Evolutionary conservation across 2,888 invertebrate species (phyloP).

Genomic region (Nomada fucata): DNA sequence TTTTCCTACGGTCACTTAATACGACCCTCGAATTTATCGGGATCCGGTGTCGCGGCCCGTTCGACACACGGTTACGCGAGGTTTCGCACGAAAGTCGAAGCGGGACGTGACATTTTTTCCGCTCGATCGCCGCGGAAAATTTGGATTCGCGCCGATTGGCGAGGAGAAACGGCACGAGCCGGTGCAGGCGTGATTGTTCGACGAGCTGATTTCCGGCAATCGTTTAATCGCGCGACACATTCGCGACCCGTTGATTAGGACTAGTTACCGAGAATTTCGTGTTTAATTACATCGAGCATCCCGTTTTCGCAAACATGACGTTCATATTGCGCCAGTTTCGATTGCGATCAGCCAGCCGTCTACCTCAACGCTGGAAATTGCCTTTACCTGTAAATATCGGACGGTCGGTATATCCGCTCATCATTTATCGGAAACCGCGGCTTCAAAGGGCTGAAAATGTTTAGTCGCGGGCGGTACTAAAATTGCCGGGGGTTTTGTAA

Average conservation of each 20-base stretch:
- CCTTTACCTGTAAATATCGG: conserved; percentile 17
- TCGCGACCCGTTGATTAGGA: conserved; percentile 50
- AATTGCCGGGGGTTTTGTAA: not conserved
- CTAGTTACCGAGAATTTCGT: conserved; percentile 55
- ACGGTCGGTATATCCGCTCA: not conserved
- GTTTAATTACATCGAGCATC: conserved; percentile 48
- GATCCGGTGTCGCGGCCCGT: conserved; percentile 10
- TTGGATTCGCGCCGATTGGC: not conserved
- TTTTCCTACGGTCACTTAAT: conserved; percentile 35
- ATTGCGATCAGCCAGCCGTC: conserved; percentile 3
- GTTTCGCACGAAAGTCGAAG: conserved; percentile 1
- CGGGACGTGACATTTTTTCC: conserved; percentile 12
- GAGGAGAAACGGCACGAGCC: not conserved
- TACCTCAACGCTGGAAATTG: conserved; percentile 5
- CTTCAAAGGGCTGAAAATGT: not conserved
- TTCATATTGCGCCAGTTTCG: conserved; percentile 30
- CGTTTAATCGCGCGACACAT: conserved; percentile 28
- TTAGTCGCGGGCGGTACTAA: too few relatives aligned
- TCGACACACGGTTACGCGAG: conserved; percentile 5
- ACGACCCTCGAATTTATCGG: conserved; percentile 24
- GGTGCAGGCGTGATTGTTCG: not conserved
- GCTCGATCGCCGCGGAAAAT: not conserved
- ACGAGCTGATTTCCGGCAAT: not conserved
- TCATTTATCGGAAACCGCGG: not conserved
- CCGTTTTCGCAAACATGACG: conserved; percentile 10